phyloP scores from a whole-genome alignment of 2,888 invertebrate genomes.

The Xiphydria camelus region DNA sequence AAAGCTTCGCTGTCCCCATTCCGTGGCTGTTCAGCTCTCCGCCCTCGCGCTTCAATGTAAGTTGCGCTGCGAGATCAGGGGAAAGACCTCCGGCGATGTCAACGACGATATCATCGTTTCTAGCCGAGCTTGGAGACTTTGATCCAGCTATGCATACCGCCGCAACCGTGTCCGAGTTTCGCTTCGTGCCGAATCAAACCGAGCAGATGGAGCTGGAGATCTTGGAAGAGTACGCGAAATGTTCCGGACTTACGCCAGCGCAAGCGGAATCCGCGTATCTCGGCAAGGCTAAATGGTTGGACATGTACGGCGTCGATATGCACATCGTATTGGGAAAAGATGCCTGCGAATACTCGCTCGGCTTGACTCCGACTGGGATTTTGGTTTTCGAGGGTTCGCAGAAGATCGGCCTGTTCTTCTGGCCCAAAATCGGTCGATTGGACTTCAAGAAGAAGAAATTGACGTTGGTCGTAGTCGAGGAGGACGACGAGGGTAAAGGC shows the following conservation, averaged over 20 bases:
- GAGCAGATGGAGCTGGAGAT: conserved; percentile 96
- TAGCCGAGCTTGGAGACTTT: conserved; percentile 97
- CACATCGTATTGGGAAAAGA: conserved; percentile 96
- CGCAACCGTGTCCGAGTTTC: conserved; percentile 97
- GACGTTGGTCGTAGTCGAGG: conserved; percentile 96
- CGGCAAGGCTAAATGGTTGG: conserved; percentile 95
- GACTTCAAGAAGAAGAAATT: conserved; percentile 98
- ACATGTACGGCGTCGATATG: conserved; percentile 99
- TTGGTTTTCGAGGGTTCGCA: conserved; percentile 95
- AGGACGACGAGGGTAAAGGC: conserved; percentile 89
- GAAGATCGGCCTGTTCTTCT: conserved; percentile 98
- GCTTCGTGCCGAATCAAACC: conserved; percentile 94
- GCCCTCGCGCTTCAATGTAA: conserved; percentile 93
- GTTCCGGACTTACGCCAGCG: conserved; percentile 87
- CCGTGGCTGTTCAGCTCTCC: conserved; percentile 85
- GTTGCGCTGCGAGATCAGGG: too few relatives aligned
- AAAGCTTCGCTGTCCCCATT: conserved; percentile 85
- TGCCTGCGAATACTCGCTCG: conserved; percentile 93
- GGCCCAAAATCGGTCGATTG: conserved; percentile 97
- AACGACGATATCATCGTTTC: conserved; percentile 34
- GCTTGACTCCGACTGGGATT: conserved; percentile 97
- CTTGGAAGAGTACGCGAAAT: conserved; percentile 87
- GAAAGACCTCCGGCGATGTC: too few relatives aligned
- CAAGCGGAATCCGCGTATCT: conserved; percentile 94
- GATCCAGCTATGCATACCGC: conserved; percentile 90